These are phyloP conservation scores for Rotaria socialis DNA, from an alignment of 2,888 invertebrate genomes.

Conservation along the genomic window DNA sequence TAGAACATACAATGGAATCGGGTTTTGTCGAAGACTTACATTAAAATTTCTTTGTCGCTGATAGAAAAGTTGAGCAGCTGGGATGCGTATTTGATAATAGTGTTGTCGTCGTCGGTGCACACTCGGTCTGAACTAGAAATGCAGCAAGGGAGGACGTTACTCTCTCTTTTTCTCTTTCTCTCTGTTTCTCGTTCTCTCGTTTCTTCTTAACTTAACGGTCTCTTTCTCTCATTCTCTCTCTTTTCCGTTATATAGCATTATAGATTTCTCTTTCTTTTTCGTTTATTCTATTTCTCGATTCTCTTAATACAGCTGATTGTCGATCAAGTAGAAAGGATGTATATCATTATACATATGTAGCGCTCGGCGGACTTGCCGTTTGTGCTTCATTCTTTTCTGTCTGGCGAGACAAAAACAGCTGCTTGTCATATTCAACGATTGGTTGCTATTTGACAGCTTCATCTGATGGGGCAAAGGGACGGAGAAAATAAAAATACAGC, in stretches of 20 bases:
- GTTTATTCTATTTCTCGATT: not conserved
- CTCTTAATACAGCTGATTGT: conserved; percentile 18
- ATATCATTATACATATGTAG: not conserved
- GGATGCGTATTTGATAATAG: not conserved
- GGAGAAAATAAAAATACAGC: not conserved
- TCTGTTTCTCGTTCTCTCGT: not conserved
- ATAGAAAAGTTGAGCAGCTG: not conserved
- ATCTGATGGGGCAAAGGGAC: not conserved
- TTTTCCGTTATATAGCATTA: not conserved
- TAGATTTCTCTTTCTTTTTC: not conserved
- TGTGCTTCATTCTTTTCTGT: not conserved
- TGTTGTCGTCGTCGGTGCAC: conserved; percentile 8
- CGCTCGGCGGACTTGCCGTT: not conserved
- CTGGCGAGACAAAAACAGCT: not conserved
- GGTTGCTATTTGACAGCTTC: not conserved
- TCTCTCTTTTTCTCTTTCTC: not conserved
- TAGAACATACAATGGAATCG: no score
- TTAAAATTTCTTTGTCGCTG: not conserved
- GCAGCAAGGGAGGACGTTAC: not conserved
- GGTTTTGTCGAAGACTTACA: no score
- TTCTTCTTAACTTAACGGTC: no score
- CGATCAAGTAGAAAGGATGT: not conserved
- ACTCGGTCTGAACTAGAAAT: conserved; percentile 8
- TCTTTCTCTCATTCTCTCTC: not conserved
- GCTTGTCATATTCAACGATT: not conserved